A percentile compares a stretch with the other conserved stretches of the same genome.
Conservation (phyloP, 2,113 vertebrate species). For the Elephantulus edwardii region DNA sequence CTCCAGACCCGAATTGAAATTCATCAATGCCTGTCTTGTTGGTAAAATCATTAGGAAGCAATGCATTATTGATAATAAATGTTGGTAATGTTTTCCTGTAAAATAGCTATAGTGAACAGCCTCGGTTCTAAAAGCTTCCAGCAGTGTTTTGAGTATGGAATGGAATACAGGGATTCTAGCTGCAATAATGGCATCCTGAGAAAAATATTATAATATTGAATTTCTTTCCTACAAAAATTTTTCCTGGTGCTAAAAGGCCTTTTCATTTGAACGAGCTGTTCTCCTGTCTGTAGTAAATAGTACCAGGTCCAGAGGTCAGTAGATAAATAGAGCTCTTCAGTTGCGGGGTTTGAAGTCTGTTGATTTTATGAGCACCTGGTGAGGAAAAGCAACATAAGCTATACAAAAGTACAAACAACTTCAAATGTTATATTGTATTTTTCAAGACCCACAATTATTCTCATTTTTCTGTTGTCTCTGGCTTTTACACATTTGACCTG, state of each 20-base stretch:
- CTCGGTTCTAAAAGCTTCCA: slow-evolving; percentile 44
- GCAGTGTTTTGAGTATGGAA: neutral
- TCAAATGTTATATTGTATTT: neutral
- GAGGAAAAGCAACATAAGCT: neutral
- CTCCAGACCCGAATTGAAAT: slow-evolving; percentile 82
- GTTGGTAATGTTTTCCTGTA: slow-evolving; percentile 68
- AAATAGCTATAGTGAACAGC: slow-evolving; percentile 53
- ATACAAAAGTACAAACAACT: neutral
- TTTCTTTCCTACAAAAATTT: slow-evolving; percentile 46
- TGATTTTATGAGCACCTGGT: neutral
- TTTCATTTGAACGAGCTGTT: slow-evolving; percentile 35
- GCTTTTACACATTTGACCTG: neutral
- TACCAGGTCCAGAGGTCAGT: neutral
- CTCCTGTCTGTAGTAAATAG: neutral
- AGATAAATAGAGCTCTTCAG: neutral
- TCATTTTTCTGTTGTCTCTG: neutral
- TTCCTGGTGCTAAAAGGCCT: neutral
- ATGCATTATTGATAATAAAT: slow-evolving; percentile 81
- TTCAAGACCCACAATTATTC: neutral
- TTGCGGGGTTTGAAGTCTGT: neutral
- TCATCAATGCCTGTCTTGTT: slow-evolving; percentile 75
- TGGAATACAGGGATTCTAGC: neutral
- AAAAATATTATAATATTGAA: neutral
- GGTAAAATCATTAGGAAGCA: slow-evolving; percentile 81
- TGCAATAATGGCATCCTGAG: neutral